A percentile compares a stretch with the other conserved stretches of the same genome.
phyloP scores from a whole-genome alignment of 64 coral and sea anemone species.

The Montipora capricornis region DNA sequence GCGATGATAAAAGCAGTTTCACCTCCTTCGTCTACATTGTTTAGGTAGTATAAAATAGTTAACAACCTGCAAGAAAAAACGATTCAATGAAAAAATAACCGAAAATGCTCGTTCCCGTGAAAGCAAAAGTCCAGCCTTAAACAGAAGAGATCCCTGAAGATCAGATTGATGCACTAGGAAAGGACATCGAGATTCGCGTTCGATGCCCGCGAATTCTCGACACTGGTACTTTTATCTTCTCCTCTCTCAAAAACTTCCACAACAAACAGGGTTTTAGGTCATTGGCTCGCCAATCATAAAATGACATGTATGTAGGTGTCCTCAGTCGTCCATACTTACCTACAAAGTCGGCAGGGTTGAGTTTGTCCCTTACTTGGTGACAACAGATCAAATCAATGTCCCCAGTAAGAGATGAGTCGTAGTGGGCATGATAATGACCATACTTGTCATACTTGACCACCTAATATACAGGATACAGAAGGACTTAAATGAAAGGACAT shows the following conservation, averaged over 20 bases:
- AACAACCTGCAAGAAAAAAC: slow-evolving; percentile 5
- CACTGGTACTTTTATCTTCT: no score
- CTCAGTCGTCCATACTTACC: neutral
- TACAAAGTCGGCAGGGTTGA: slow-evolving; percentile 42
- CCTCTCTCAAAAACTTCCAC: no score
- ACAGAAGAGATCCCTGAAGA: no score
- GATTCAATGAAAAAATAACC: neutral
- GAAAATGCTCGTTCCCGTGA: neutral
- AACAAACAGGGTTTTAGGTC: no score
- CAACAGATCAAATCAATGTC: slow-evolving; percentile 55
- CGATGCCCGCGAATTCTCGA: no score
- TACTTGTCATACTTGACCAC: slow-evolving; percentile 65
- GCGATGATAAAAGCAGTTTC: slow-evolving; percentile 68
- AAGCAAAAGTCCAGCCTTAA: no score
- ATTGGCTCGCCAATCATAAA: no score
- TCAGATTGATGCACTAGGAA: no score
- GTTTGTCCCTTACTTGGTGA: slow-evolving; percentile 50
- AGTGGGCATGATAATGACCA: slow-evolving; percentile 80
- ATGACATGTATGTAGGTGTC: no score
- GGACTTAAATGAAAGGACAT: neutral
- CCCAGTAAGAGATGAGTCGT: slow-evolving; percentile 45
- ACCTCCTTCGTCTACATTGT: slow-evolving; percentile 67
- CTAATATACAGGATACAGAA: neutral
- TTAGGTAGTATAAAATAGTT: slow-evolving; percentile 73
- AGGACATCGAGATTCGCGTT: no score